phyloP scores from a whole-genome alignment of 1,140 invertebrate species.

The Trichonephila inaurata region DNA sequence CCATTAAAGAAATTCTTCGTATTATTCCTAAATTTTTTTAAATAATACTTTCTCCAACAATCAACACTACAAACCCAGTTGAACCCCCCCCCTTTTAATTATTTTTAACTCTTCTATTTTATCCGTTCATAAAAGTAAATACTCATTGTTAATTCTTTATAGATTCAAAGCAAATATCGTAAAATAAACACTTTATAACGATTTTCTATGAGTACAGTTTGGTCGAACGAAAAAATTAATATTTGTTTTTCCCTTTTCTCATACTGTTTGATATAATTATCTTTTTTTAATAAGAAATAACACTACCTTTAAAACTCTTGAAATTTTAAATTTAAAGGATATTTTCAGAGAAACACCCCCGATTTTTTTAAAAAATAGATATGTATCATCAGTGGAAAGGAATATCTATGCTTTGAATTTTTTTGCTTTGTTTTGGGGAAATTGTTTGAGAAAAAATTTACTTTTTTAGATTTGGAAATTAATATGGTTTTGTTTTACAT shows the following conservation, averaged over 20 bases:
- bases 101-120: no score
- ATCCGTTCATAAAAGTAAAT: no score
- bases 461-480: background rate
- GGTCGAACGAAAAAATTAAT: background rate
- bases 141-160: no score
- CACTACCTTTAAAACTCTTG: background rate
- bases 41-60: no score
- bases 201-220: background rate
- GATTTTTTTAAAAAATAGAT: background rate
- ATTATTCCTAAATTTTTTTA: no score
- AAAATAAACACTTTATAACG: background rate
- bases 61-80: no score
- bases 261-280: background rate
- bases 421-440: background rate
- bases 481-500: background rate
- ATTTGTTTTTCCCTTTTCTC: background rate
- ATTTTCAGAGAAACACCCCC: background rate
- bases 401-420: background rate
- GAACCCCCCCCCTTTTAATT: no score
- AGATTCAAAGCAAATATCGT: background rate
- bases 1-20: no score
- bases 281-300: background rate
- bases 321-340: background rate
- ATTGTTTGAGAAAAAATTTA: background rate
- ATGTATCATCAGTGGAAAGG: background rate